phyloP scores from a whole-genome alignment of 2,888 invertebrate genomes.

The Tinea pellionella region DNA sequence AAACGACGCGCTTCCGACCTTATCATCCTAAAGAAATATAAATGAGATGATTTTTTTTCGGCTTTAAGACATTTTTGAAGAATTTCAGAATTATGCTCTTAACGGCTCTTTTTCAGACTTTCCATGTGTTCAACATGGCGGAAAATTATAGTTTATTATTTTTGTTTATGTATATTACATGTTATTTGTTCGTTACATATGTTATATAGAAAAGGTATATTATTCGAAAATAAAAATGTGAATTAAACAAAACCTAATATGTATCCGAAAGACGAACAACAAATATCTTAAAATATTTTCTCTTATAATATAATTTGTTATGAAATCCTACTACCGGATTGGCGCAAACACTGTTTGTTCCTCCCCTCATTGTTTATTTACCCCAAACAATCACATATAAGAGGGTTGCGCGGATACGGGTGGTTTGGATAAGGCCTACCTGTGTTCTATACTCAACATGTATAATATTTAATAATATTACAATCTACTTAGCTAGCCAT shows the following conservation, averaged over 20 bases:
- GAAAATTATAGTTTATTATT: background rate
- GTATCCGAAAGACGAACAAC: background rate
- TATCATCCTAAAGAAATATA: conserved; percentile 51
- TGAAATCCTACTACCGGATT: background rate
- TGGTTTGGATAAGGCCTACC: background rate
- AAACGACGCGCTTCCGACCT: conserved; percentile 20
- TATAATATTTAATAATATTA: background rate
- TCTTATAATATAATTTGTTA: conserved; percentile 9
- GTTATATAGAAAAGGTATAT: too few relatives aligned
- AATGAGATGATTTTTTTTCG: conserved; percentile 45
- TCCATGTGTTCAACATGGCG: background rate
- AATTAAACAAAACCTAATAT: too few relatives aligned
- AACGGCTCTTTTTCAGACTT: background rate
- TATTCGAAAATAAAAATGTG: too few relatives aligned
- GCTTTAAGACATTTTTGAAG: conserved; percentile 2
- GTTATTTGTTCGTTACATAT: background rate
- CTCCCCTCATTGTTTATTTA: conserved; percentile 14
- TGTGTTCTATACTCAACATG: background rate
- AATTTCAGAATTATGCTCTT: background rate
- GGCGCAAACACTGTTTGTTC: conserved; percentile 7
- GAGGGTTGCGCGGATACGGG: conserved; percentile 8
- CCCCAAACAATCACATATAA: conserved; percentile 13
- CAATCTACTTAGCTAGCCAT: too few relatives aligned
- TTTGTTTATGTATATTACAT: background rate
- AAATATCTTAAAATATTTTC: background rate